These are phyloP conservation scores for Glossophaga mutica DNA, from an alignment of 2,797 vertebrate genomes.

Conservation along the genomic window DNA sequence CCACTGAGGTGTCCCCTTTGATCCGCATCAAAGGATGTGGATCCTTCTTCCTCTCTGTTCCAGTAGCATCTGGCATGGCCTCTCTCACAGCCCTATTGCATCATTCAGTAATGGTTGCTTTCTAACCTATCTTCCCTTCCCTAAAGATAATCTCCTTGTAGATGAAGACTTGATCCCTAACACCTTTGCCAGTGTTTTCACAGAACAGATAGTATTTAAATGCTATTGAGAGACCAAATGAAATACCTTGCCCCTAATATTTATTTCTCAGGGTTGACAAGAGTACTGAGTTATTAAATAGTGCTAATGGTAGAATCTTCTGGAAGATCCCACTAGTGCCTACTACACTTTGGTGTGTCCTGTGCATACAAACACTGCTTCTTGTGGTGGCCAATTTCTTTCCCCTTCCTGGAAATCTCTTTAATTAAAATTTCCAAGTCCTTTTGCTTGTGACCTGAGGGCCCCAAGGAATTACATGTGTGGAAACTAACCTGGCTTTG, in stretches of 20 bases:
- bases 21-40: neutral
- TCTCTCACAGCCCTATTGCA: too few relatives aligned
- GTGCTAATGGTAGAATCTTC: neutral
- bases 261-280: neutral
- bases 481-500: constrained; percentile 62
- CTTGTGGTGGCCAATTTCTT: constrained; percentile 23
- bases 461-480: constrained; percentile 53
- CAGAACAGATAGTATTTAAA: neutral
- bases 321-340: neutral
- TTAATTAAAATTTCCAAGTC: constrained; percentile 74
- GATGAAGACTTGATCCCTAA: neutral
- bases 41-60: neutral
- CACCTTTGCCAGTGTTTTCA: neutral
- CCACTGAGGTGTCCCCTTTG: neutral
- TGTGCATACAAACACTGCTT: constrained; percentile 41
- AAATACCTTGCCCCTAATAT: neutral
- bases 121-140: neutral
- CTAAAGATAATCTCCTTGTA: neutral
- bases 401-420: constrained; percentile 75
- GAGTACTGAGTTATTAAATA: neutral
- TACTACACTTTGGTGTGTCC: neutral
- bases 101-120: neutral
- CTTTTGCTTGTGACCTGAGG: constrained; percentile 73
- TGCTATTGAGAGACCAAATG: neutral
- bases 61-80: accelerated